Evolutionary conservation across 2,888 invertebrate species (phyloP).

Genomic region (Oithona nana): DNA sequence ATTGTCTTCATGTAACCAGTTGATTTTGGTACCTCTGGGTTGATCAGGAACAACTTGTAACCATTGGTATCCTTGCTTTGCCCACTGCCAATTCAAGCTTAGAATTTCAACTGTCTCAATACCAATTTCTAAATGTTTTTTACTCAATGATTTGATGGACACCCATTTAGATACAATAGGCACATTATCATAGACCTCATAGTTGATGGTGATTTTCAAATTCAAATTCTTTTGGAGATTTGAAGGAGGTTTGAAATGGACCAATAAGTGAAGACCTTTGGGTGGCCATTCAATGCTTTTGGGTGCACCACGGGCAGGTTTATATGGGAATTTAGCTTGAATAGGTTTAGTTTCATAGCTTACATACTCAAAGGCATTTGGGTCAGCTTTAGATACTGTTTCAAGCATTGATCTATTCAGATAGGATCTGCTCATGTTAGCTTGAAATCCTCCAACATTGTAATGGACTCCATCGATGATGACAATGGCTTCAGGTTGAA

Average conservation of each 20-base stretch:
- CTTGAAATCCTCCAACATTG: constrained; percentile 2
- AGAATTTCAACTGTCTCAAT: neutral
- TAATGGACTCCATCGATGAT: neutral
- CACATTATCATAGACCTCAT: neutral
- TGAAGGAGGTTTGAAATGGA: neutral
- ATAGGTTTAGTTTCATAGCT: neutral
- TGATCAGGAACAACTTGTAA: neutral
- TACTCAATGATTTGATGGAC: neutral
- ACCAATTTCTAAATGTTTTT: neutral
- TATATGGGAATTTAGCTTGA: neutral
- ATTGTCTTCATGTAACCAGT: constrained; percentile 1
- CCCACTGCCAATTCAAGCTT: constrained; percentile 9
- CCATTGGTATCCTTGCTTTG: neutral
- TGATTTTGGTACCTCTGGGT: neutral
- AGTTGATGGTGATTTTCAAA: neutral
- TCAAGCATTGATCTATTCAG: constrained; percentile 4
- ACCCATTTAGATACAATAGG: constrained; percentile 5
- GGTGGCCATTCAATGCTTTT: constrained; percentile 2
- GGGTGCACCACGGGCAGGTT: neutral
- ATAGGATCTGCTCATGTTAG: neutral
- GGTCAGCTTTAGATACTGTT: neutral
- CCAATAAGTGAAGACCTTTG: neutral
- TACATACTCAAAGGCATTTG: neutral
- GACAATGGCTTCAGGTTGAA: constrained; percentile 2
- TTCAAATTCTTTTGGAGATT: neutral